phyloP scores from a whole-genome alignment of 1,140 invertebrate genomes.

The Lutraria rhynchaena region DNA sequence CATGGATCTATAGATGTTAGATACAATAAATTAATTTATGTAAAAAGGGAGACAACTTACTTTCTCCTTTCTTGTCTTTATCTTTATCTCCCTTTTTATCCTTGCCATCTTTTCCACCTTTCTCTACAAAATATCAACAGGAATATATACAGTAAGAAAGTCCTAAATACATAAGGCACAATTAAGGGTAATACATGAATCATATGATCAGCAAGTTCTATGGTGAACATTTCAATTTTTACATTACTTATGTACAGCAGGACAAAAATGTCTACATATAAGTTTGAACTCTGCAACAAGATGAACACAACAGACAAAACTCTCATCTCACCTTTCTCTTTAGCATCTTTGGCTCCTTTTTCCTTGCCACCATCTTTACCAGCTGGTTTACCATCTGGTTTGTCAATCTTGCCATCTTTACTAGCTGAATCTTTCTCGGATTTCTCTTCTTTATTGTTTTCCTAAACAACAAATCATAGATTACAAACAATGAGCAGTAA shows the following conservation, averaged over 20 bases:
- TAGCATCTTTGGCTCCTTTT: conserved; percentile 71
- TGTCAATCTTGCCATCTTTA: conserved; percentile 75
- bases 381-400: conserved; percentile 70
- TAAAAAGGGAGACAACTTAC: conserved; percentile 69
- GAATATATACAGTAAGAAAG: neutral
- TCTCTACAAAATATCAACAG: conserved; percentile 60
- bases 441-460: conserved; percentile 71
- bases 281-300: no score
- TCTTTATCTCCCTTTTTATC: conserved; percentile 76
- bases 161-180: neutral
- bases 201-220: no score
- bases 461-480: conserved; percentile 56
- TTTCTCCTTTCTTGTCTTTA: conserved; percentile 73
- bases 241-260: no score
- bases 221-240: no score
- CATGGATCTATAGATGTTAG: no score
- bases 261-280: no score
- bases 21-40: no score
- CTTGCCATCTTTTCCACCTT: conserved; percentile 73
- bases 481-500: neutral
- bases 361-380: conserved; percentile 71
- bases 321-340: conserved; percentile 72
- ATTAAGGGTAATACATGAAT: no score
- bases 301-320: no score
- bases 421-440: conserved; percentile 65